Base-by-base conservation (phyloP, 2,113 vertebrate genomes). In the Cryptomyrus ogoouensis region DNA sequence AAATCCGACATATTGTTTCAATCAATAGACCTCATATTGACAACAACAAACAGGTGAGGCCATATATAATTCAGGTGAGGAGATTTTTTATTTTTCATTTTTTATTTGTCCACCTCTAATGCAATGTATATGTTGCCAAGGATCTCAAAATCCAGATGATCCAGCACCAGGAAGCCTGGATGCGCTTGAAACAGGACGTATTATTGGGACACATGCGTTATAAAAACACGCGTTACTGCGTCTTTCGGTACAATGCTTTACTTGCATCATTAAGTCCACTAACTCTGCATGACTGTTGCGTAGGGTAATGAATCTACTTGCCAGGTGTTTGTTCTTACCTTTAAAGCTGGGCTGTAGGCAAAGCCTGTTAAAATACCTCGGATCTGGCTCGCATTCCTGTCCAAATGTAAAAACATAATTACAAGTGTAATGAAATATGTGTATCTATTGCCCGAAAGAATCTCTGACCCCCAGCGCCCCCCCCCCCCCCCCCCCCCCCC, bases 1-100 rank as follows among this genome's bases (percentile, higher is more conserved):
- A 99, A 95, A 97, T 99, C 91, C 96, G 97, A 91, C 98, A 99
- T 94, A 97, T 98, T 93, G 98, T 99, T 88, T 97, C 98, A 89
- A 96, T 99, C 94, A 99, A 98, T 95, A 97, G 96, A 92, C 96
- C 97, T 92, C 96, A 97, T 90, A 93, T 94, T 84, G 98, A 98
- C 95, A 97, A 96, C 95, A 97, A 96, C 90, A 98, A 98, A 92
- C 98, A 98, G 97, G 98, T 99, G 95, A 58, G 39, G 90, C 93
- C 87, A 88, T 53, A 87, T 50, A 17, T 91, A 90, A 90, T 74
- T 44, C 42, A 35, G 7, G 39, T 83, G 42, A 83, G 17, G 21
- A 83, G 80, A 35, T 24, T 83, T 35, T 83, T 46, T 46, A 24
- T 84, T 46, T 84, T 42, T 83, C 4, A 31, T 13, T 50, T 35